Conservation (phyloP, 2,113 vertebrate genomes). For the Mormyrus lacerda region DNA sequence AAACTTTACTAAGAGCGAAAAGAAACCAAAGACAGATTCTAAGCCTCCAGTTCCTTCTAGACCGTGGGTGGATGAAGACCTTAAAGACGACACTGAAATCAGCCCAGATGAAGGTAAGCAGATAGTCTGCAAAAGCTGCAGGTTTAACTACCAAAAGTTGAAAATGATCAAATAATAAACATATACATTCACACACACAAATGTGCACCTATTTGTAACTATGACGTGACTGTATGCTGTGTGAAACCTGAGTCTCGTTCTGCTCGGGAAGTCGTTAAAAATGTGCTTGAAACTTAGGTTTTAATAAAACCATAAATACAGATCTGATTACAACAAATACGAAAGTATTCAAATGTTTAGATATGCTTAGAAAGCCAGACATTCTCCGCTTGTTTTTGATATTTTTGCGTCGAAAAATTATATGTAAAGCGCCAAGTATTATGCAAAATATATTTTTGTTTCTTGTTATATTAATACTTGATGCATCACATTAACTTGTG, state of each 20-base stretch:
- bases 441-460: background rate
- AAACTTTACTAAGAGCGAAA: conserved; percentile 30
- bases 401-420: background rate
- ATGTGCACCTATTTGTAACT: background rate
- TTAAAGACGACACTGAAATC: conserved; percentile 67
- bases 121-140: background rate
- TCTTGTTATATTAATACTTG: background rate
- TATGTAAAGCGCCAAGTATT: background rate
- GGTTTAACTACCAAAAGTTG: background rate
- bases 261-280: background rate
- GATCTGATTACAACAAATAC: background rate
- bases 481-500: background rate
- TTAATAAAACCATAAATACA: background rate
- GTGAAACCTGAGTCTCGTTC: background rate
- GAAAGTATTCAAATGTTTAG: background rate
- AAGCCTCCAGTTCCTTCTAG: conserved; percentile 23
- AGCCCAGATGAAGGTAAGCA: conserved; percentile 59
- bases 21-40: conserved; percentile 7
- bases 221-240: background rate
- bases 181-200: background rate
- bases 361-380: background rate
- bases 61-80: conserved; percentile 78
- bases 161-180: background rate
- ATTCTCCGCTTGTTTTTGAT: background rate
- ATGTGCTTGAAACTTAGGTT: background rate